A percentile compares a stretch with the other conserved stretches of the same genome.
Evolutionary conservation across 2,888 invertebrate genomes (phyloP).

Genomic region (Byasa hedistus): DNA sequence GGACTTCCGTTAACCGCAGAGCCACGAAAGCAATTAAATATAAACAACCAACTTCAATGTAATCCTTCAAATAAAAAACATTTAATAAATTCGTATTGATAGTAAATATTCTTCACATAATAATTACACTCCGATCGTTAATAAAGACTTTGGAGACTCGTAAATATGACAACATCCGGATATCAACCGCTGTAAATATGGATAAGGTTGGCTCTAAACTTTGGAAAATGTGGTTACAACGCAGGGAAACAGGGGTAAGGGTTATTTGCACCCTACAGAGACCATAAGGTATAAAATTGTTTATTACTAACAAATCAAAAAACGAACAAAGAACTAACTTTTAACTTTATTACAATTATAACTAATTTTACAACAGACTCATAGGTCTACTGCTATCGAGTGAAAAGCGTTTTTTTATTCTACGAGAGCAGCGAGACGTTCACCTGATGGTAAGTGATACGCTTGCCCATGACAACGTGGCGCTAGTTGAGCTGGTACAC

Average conservation of each 20-base stretch:
- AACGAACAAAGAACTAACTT: neutral
- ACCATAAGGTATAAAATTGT: neutral
- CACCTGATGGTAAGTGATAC: too few species aligned
- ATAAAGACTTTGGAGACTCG: constrained; percentile 10
- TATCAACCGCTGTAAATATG: constrained; percentile 36
- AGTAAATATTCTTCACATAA: neutral
- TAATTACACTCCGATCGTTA: neutral
- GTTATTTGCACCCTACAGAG: constrained; percentile 17
- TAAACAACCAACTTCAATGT: too few species aligned
- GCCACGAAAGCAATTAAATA: too few species aligned
- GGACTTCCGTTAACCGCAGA: too few species aligned
- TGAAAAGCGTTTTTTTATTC: too few species aligned
- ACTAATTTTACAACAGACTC: too few species aligned
- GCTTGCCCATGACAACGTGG: too few species aligned
- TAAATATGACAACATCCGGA: constrained; percentile 36
- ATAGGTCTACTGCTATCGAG: too few species aligned
- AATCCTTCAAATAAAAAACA: too few species aligned
- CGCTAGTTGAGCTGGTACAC: too few species aligned
- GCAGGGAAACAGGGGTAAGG: constrained; percentile 30
- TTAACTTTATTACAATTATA: too few species aligned
- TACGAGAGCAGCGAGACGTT: too few species aligned
- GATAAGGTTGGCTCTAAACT: constrained; percentile 37
- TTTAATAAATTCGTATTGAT: neutral
- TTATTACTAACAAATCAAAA: neutral
- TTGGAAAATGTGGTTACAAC: constrained; percentile 36